Base-by-base conservation (phyloP, 2,888 invertebrate genomes). In the Lycia hirtaria region DNA sequence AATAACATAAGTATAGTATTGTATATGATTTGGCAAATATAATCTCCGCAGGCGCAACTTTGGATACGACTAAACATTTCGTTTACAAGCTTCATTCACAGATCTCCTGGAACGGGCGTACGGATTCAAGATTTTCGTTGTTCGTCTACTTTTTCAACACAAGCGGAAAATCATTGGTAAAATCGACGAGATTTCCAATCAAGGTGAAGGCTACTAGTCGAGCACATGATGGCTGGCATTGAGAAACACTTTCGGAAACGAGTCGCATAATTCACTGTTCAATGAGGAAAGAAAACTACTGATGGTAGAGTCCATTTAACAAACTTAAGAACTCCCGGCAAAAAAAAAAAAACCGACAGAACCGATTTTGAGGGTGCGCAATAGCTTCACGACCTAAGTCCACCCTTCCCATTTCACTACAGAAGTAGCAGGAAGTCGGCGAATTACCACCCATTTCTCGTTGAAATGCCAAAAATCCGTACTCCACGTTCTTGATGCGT, bases 131-230 rank as follows among this genome's bases (percentile, higher is more conserved):
- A 40, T 40, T 9, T 19, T 22, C 10, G 38, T 1, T 38, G 20
- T 20, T 22, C 12, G 14, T 22, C 15, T 28, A 32, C 14, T 35
- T 43, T 30, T 43, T 49, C 26, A 17, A 49, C 43, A 35, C 14
- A 51, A 45, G 45, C 38, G 45, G 50, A 56, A 50, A 50, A 32
- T 43, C 44, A 44, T 50, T 38, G 20, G 32, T 24, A 50, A 44
- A 50, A 56, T 50, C 38, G 40, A 26, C 44, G 26, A 48, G 54
- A 50, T 51, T 56, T 51, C 51, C 33, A 56, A 51, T 56, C 56
- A 56, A 50, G 40, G 50, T 51, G 50, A 56, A 56, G 56, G 50
- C 22, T 48, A 32, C 33, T 35, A 55, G 35, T 26, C 30, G 50
- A 45, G 49, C 51, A 56, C 44, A 56, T 56, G 44, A 49, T 43